Evolutionary conservation across 2,888 invertebrate genomes (phyloP).

Genomic region (Limnephilus rhombicus): DNA sequence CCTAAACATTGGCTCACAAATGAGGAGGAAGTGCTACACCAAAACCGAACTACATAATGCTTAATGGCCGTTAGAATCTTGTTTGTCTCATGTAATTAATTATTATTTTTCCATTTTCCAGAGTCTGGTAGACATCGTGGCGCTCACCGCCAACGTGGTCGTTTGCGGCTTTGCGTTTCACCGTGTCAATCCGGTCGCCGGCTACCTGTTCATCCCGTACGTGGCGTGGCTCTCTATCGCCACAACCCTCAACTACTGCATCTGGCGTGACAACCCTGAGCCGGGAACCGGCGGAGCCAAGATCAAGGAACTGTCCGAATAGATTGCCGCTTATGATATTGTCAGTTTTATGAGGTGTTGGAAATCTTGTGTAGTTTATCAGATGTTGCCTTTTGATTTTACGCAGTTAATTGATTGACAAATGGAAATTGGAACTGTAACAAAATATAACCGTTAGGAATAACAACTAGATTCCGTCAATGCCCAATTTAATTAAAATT

Average conservation of each 20-base stretch:
- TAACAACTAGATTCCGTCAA: no score
- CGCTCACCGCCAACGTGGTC: constrained; percentile 79
- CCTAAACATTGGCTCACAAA: no score
- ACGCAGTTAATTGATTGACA: neutral
- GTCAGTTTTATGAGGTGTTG: neutral
- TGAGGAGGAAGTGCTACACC: no score
- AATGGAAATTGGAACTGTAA: neutral
- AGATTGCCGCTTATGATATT: neutral
- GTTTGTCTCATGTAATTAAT: neutral
- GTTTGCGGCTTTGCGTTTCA: constrained; percentile 80
- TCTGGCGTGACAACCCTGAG: constrained; percentile 80
- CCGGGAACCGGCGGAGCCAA: constrained; percentile 67
- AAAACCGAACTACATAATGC: no score
- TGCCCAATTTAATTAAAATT: no score
- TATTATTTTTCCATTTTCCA: constrained; percentile 70
- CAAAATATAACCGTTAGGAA: no score
- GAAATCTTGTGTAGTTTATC: neutral
- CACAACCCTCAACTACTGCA: constrained; percentile 81
- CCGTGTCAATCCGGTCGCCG: constrained; percentile 81
- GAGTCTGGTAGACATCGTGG: constrained; percentile 81
- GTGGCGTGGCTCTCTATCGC: constrained; percentile 86
- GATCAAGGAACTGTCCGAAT: constrained; percentile 64
- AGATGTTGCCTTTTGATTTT: neutral
- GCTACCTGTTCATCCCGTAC: constrained; percentile 85
- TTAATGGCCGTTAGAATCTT: no score